Evolutionary conservation across 2,113 vertebrate genomes (phyloP), one percentile per base, ranked within the genome.

Genomic region (Gallinago undulata): DNA sequence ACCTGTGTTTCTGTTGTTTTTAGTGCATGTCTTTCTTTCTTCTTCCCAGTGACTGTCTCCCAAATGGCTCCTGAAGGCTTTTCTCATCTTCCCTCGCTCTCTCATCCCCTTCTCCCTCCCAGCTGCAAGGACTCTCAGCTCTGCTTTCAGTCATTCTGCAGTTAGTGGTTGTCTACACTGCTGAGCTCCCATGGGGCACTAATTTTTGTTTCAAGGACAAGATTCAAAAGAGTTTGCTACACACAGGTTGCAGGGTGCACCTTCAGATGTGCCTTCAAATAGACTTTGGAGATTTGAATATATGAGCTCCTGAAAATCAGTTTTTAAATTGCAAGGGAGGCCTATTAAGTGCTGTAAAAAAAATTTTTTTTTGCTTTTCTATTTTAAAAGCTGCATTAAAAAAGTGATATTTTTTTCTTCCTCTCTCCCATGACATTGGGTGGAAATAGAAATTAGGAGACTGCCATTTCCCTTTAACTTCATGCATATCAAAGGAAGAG

Each of bases 1-100:
- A 98, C 98, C 98, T 98, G 98, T 98, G 97, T 98, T 98, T 98
- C 97, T 98, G 97, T 97, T 98, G 97, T 98, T 98, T 98, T 97
- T 94, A 96, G 97, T 95, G 93, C 96, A 87, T 95, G 97, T 97
- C 97, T 98, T 94, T 95, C 98, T 98, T 96, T 98, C 97, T 98
- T 98, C 97, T 97, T 97, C 92, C 96, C 98, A 96, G 63, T 96
- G 93, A 90, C 95, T 87, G 87, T 97, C 97, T 98, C 98, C 98
- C 98, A 97, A 95, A 98, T 98, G 97, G 97, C 97, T 98, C 98
- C 96, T 97, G 96, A 98, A 97, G 98, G 98, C 95, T 96, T 96
- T 97, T 98, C 98, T 98, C 98, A 99, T 98, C 98, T 98, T 98
- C 35, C 47, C 97, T 98, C 96, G 63, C 90, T 98, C 98, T 97